A percentile compares a stretch with the other conserved stretches of the same genome.
These are phyloP conservation scores for Gobiocypris rarus DNA, from an alignment of 2,113 vertebrate genomes.

Conservation along the genomic window DNA sequence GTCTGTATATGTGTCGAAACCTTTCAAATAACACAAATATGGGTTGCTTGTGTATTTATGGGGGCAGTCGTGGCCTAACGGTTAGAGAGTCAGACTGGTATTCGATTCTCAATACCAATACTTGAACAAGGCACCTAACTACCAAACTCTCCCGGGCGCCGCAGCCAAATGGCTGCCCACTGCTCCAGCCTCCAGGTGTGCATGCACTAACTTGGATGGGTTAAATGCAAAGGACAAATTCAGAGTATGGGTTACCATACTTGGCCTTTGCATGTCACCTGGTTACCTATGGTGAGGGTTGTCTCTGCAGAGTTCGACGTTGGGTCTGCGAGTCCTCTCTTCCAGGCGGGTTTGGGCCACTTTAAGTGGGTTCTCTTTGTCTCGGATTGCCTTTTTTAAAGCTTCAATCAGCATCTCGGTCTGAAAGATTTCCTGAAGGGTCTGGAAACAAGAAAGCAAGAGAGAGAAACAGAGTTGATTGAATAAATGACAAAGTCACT, in stretches of 20 bases:
- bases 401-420: slow-evolving; percentile 85
- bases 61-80: no score
- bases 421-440: slow-evolving; percentile 87
- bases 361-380: slow-evolving; percentile 85
- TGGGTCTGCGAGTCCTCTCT: slow-evolving; percentile 85
- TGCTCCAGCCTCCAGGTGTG: no score
- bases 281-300: slow-evolving; percentile 81
- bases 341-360: slow-evolving; percentile 92
- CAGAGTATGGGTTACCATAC: no score
- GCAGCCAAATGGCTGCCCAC: no score
- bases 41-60: not conserved
- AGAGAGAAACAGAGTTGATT: not conserved
- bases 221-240: no score
- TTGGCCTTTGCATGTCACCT: no score
- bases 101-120: no score
- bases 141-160: no score
- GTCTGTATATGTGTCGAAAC: not conserved
- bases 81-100: no score
- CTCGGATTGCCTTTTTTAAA: slow-evolving; percentile 84
- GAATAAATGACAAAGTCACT: not conserved
- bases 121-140: no score
- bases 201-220: no score
- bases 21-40: not conserved
- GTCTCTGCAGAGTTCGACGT: slow-evolving; percentile 89
- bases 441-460: slow-evolving; percentile 1